Conservation (phyloP, 2,888 invertebrate genomes). For the Coleophora deauratella region DNA sequence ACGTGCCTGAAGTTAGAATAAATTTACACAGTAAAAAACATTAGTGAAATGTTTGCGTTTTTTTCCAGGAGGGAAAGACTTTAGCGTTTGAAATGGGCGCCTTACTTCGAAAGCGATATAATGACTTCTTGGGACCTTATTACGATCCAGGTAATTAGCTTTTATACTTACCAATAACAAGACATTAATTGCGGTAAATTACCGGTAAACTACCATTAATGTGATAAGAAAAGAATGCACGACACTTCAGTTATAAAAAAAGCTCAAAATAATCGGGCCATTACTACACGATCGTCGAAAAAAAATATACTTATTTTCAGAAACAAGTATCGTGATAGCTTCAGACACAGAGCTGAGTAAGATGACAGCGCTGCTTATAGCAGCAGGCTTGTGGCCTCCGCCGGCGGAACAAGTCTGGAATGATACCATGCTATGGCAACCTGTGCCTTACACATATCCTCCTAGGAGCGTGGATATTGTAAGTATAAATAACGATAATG, state of each 20-base stretch:
- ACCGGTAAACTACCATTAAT: too few species aligned
- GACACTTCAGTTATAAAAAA: too few species aligned
- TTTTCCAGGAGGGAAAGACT: conserved; percentile 69
- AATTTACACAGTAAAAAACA: too few species aligned
- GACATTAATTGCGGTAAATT: too few species aligned
- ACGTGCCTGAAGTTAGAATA: too few species aligned
- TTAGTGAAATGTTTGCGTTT: conserved; percentile 6
- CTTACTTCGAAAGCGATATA: conserved; percentile 68
- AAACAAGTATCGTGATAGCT: conserved; percentile 64
- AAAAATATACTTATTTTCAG: too few species aligned
- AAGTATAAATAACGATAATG: conserved; percentile 27
- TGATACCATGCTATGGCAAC: conserved; percentile 73
- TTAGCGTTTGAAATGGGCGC: conserved; percentile 72
- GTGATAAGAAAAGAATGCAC: too few species aligned
- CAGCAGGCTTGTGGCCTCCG: conserved; percentile 82
- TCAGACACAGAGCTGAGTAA: conserved; percentile 84
- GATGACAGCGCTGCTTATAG: conserved; percentile 80
- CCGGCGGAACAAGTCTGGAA: conserved; percentile 63
- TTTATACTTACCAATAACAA: not conserved
- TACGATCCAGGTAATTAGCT: conserved; percentile 48
- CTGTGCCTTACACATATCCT: conserved; percentile 74
- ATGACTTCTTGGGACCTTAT: conserved; percentile 59
- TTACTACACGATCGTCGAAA: too few species aligned
- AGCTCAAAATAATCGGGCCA: too few species aligned
- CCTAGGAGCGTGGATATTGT: conserved; percentile 51